Evolutionary conservation across 2,797 vertebrate genomes (phyloP).

Genomic region (Gymnothorax reevesii): DNA sequence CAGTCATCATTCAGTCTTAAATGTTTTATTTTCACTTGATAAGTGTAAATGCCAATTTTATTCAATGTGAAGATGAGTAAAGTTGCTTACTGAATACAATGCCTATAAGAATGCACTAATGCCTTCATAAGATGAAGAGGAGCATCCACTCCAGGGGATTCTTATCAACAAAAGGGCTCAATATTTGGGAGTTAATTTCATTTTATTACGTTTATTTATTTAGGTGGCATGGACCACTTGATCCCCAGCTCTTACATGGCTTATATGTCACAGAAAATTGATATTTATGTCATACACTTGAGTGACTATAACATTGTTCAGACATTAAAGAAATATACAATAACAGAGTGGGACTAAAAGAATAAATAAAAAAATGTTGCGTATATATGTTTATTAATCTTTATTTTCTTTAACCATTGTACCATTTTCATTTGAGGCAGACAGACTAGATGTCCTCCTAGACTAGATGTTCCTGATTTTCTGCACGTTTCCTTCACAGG

Average conservation of each 20-base stretch:
- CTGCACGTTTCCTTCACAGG: slow-evolving; percentile 46
- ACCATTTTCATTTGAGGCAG: too few species aligned
- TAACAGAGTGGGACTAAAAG: too few species aligned
- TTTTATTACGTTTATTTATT: not conserved
- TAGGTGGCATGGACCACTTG: too few species aligned
- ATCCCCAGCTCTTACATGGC: too few species aligned
- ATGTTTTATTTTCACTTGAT: not conserved
- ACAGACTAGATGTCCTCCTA: too few species aligned
- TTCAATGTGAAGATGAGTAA: not conserved
- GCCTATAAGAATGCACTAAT: not conserved
- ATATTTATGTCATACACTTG: too few species aligned
- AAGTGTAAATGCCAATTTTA: not conserved
- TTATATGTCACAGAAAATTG: too few species aligned
- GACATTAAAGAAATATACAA: too few species aligned
- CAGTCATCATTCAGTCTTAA: not conserved
- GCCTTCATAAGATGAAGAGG: not conserved
- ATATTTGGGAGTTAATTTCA: not conserved
- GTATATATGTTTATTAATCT: too few species aligned
- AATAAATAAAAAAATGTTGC: too few species aligned
- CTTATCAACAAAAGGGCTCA: not conserved
- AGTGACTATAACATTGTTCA: too few species aligned
- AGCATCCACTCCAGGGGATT: not conserved
- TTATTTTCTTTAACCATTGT: too few species aligned
- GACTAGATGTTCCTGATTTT: not conserved
- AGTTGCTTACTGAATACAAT: not conserved